These are phyloP conservation scores for Oenanthe melanoleuca DNA, from an alignment of 2,113 vertebrate species.

Conservation along the genomic window DNA sequence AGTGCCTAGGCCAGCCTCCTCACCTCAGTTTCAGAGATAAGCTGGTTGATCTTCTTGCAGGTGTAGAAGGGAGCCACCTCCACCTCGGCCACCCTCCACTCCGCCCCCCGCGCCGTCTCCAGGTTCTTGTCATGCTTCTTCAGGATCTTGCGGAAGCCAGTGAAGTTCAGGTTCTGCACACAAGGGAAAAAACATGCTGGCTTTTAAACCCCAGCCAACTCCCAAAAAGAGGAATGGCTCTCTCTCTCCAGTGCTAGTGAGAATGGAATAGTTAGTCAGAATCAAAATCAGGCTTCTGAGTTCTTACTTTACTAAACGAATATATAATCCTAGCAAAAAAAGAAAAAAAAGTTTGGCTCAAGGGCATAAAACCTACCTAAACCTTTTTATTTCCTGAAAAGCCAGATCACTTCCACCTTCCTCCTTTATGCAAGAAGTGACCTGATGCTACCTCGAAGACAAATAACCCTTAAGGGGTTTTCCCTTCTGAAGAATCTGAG, in stretches of 20 bases:
- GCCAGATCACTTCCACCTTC: neutral
- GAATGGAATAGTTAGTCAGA: neutral
- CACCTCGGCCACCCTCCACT: conserved; percentile 96
- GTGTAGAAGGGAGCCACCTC: conserved; percentile 98
- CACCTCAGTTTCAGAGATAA: conserved; percentile 98
- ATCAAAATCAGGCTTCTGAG: neutral
- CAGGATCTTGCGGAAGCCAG: conserved; percentile 97
- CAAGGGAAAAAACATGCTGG: neutral
- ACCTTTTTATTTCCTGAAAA: neutral
- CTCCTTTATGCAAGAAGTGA: neutral
- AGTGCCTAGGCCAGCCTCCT: neutral
- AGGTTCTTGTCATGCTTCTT: conserved; percentile 99
- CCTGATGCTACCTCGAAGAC: neutral
- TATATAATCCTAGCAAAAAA: neutral
- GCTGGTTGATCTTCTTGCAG: conserved; percentile 98
- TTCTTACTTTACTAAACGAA: neutral
- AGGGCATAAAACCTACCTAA: neutral
- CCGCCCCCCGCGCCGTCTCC: conserved; percentile 91
- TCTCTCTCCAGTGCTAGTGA: neutral
- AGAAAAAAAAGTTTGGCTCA: neutral
- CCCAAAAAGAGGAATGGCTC: neutral
- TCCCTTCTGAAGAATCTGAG: neutral
- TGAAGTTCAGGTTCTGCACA: conserved; percentile 97
- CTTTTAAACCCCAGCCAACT: neutral
- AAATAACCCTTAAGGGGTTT: neutral